These are phyloP conservation scores for Diceros bicornis DNA, from an alignment of 2,797 vertebrate species.

Conservation along the genomic window DNA sequence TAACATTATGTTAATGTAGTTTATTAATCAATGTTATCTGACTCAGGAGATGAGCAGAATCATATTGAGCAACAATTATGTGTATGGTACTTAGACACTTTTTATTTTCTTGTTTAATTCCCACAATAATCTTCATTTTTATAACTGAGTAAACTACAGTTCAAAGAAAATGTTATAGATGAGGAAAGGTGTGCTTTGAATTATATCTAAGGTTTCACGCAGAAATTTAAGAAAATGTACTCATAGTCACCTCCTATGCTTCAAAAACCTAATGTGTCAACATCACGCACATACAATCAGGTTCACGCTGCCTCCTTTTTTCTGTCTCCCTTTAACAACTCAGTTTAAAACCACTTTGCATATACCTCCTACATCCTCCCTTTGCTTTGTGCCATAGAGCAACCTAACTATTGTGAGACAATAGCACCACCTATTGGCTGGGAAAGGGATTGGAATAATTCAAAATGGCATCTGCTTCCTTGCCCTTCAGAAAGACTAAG, in stretches of 20 bases:
- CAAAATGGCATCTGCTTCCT: not conserved
- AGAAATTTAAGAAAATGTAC: slow-evolving; percentile 36
- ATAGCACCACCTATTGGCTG: slow-evolving; percentile 2
- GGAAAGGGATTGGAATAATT: not conserved
- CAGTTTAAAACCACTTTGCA: not conserved
- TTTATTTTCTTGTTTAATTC: slow-evolving; percentile 60
- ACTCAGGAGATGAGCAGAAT: not conserved
- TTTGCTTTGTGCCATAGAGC: not conserved
- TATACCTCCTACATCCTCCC: not conserved
- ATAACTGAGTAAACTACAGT: slow-evolving; percentile 39
- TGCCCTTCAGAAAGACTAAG: slow-evolving; percentile 2
- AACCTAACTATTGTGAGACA: slow-evolving; percentile 44
- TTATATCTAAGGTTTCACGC: slow-evolving; percentile 43
- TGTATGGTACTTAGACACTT: not conserved
- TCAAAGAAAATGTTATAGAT: slow-evolving; percentile 4
- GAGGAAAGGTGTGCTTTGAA: slow-evolving; percentile 27
- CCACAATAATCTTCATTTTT: slow-evolving; percentile 46
- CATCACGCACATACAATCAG: not conserved
- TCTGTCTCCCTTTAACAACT: not conserved
- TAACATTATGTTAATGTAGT: not conserved
- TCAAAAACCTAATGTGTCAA: not conserved
- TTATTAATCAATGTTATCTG: slow-evolving; percentile 20
- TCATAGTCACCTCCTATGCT: not conserved
- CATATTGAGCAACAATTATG: slow-evolving; percentile 17
- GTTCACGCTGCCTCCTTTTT: not conserved